Percentiles rank a stretch among this genome's conserved stretches.
These are phyloP conservation scores for Xiphophorus maculatus DNA, from an alignment of 2,113 vertebrate species.

Conservation along the genomic window DNA sequence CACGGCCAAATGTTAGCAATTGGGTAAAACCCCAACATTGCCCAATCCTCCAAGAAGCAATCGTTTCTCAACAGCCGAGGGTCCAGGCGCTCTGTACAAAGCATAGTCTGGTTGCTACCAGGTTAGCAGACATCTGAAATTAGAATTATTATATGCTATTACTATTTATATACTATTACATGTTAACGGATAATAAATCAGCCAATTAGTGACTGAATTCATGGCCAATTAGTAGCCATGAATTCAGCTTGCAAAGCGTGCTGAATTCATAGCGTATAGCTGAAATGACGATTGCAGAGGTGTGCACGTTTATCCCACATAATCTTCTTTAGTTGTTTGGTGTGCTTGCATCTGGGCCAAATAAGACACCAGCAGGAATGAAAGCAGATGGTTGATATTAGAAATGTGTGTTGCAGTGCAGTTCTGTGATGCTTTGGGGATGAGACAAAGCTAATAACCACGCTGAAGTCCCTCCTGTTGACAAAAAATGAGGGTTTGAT, in stretches of 20 bases:
- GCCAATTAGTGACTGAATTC: not conserved
- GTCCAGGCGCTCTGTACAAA: too few relatives aligned
- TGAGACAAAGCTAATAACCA: not conserved
- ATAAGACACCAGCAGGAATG: not conserved
- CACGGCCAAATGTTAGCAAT: too few relatives aligned
- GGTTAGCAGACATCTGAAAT: too few relatives aligned
- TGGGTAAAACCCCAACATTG: too few relatives aligned
- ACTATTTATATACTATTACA: not conserved
- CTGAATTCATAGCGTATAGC: not conserved
- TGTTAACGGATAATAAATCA: not conserved
- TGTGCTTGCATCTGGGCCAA: not conserved
- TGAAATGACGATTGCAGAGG: not conserved
- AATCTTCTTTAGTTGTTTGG: not conserved
- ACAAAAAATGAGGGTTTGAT: slow-evolving; percentile 16
- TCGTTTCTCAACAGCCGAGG: too few relatives aligned
- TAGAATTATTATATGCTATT: not conserved
- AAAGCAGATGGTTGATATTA: slow-evolving; percentile 18
- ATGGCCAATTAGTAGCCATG: not conserved
- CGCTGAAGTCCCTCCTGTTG: not conserved
- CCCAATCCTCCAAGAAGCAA: too few relatives aligned
- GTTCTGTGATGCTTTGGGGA: not conserved
- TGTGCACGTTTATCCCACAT: not conserved
- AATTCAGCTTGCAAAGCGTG: not conserved
- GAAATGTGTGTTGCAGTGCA: slow-evolving; percentile 1
- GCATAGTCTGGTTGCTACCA: too few relatives aligned